Evolutionary conservation across 2,888 invertebrate species (phyloP), one percentile per base, ranked within the genome.

Genomic region (Tenthredo distinguenda): DNA sequence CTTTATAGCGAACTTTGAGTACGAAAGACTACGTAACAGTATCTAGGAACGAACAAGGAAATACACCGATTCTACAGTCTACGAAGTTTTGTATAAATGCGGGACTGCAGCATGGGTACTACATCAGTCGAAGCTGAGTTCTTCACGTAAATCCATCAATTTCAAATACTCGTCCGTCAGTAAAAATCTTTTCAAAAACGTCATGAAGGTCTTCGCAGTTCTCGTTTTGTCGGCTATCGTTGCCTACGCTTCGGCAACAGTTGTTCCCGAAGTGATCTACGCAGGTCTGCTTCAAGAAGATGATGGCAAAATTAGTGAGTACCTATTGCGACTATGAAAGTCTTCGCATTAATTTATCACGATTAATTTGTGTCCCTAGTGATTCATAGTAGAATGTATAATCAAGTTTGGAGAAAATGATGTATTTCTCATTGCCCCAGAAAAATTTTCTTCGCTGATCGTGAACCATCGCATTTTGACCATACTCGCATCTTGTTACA

Each of bases 121-220:
- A 2, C 77, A 77, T 77, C 77, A 77, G 77, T 77, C 55, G 2
- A 50, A 77, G 40, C 40, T 81, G 5, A 58, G 37, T 34, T 58
- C 62, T 58, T 43, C 0, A 40, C 40, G 12, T 62, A 37, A 21
- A n/a, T n/a, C n/a, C 15, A 47, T 2, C 9, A 15, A 9, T 6
- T 71, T 15, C 5, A 71, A 37, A 1, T 43, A 43, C 31, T 50
- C 9, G 18, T 50, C 18, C 12, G 76, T 6, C 18, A 18, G 4
- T 72, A 0, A 43, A 74, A 43, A 74, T 55, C 10, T 5, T 10
- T 15, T 5, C 1, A 55, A 34, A 55, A 37, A 9, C 68, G 62
- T 58, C 79, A 88, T 87, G 87, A 87, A 87, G 65, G 76, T 85
- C 68, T 74, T 87, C 4, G 86, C 85, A 84, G 34, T 87, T 72